Conservation (phyloP, 2,888 invertebrate species). For the Philopedon plagiatum region DNA sequence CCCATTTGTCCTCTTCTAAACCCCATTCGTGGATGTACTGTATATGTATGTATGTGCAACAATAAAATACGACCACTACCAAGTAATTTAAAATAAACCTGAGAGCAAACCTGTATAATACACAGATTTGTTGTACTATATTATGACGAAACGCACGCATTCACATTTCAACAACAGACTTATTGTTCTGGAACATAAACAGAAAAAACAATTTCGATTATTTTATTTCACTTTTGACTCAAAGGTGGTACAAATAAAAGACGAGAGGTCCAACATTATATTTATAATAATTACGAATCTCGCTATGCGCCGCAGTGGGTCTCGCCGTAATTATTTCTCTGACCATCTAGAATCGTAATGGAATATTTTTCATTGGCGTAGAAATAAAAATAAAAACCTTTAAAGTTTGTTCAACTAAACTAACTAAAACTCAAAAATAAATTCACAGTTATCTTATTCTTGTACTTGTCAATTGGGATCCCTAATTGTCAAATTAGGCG, state of each 20-base stretch:
- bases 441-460: too few relatives aligned
- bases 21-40: too few relatives aligned
- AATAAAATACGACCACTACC: neutral
- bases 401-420: too few relatives aligned
- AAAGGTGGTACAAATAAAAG: conserved; percentile 48
- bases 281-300: conserved; percentile 52
- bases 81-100: neutral
- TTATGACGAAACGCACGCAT: neutral
- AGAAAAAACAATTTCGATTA: conserved; percentile 39
- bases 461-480: too few relatives aligned
- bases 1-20: too few relatives aligned
- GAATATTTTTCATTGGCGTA: conserved; percentile 42
- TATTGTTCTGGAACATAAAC: conserved; percentile 22
- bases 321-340: conserved; percentile 45
- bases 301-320: conserved; percentile 48
- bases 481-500: too few relatives aligned
- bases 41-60: too few relatives aligned
- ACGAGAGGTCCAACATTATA: conserved; percentile 45
- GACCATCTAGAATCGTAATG: conserved; percentile 39
- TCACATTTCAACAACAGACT: neutral
- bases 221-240: conserved; percentile 44
- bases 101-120: neutral
- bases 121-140: neutral
- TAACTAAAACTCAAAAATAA: too few relatives aligned
- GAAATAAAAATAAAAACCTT: neutral